These are phyloP conservation scores for Sturnus vulgaris DNA, from an alignment of 2,113 vertebrate genomes.

Conservation along the genomic window DNA sequence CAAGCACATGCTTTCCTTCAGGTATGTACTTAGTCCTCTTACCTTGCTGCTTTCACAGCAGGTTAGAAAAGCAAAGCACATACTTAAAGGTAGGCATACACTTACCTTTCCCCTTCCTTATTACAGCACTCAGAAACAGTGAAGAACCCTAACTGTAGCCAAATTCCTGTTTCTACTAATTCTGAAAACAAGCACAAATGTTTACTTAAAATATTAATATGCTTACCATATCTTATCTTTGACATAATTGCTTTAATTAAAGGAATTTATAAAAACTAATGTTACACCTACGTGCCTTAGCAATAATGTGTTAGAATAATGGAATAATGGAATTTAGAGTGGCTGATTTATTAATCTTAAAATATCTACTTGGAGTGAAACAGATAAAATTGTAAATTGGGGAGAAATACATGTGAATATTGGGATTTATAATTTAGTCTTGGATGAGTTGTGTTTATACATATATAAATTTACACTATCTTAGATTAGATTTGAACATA, in stretches of 20 bases:
- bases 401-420: not conserved
- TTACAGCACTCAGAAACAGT: not conserved
- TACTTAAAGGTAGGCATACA: not conserved
- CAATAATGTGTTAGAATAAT: not conserved
- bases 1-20: constrained; percentile 1
- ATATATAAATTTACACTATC: not conserved
- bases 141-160: not conserved
- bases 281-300: not conserved
- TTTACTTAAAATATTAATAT: constrained; percentile 38
- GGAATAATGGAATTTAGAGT: not conserved
- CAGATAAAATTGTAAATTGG: not conserved
- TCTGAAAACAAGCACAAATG: constrained; percentile 31
- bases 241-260: constrained; percentile 41
- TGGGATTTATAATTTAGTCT: not conserved
- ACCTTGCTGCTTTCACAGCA: constrained; percentile 29
- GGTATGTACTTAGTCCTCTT: constrained; percentile 8
- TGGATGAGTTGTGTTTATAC: not conserved
- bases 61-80: not conserved
- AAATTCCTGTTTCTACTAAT: constrained; percentile 26
- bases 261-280: constrained; percentile 2
- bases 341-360: not conserved
- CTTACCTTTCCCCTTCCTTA: not conserved
- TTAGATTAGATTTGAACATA: not conserved
- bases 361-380: not conserved
- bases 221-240: constrained; percentile 13